Evolutionary conservation across 2,113 vertebrate genomes (phyloP).

Genomic region (Halichoeres trimaculatus): DNA sequence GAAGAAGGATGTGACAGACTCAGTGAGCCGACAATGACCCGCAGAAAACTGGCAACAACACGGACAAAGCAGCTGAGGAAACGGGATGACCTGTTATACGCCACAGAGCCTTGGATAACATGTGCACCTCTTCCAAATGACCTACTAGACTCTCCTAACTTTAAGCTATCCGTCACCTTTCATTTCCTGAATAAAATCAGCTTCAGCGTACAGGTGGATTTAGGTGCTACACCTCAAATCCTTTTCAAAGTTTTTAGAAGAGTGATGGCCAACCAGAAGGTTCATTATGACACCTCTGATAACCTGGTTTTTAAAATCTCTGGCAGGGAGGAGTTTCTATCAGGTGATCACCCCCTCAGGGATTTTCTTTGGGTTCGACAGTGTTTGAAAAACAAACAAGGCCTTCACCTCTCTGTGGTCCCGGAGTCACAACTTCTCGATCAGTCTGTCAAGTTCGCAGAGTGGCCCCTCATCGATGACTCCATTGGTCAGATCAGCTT

Average conservation of each 20-base stretch:
- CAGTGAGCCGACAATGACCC: slow-evolving; percentile 80
- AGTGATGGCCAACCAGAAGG: slow-evolving; percentile 46
- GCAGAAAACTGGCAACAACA: slow-evolving; percentile 79
- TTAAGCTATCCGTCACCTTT: slow-evolving; percentile 67
- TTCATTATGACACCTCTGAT: slow-evolving; percentile 37
- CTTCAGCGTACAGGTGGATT: slow-evolving; percentile 65
- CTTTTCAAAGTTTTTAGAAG: slow-evolving; percentile 62
- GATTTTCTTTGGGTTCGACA: slow-evolving; percentile 82
- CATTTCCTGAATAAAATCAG: slow-evolving; percentile 69
- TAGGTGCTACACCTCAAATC: slow-evolving; percentile 54
- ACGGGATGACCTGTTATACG: slow-evolving; percentile 70
- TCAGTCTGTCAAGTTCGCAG: slow-evolving; percentile 67
- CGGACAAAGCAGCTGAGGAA: slow-evolving; percentile 73
- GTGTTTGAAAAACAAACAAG: slow-evolving; percentile 77
- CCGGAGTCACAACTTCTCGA: slow-evolving; percentile 56
- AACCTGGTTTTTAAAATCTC: slow-evolving; percentile 78
- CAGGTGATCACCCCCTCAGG: slow-evolving; percentile 68
- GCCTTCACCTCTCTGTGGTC: slow-evolving; percentile 78
- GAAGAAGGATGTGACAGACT: slow-evolving; percentile 68
- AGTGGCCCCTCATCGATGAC: slow-evolving; percentile 81
- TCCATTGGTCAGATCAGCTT: slow-evolving; percentile 80
- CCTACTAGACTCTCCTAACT: slow-evolving; percentile 49
- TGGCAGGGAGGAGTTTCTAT: slow-evolving; percentile 83
- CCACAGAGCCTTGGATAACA: slow-evolving; percentile 82
- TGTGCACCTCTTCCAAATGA: slow-evolving; percentile 64